These are phyloP conservation scores for Cairina moschata DNA, from an alignment of 2,113 vertebrate species.

Conservation along the genomic window DNA sequence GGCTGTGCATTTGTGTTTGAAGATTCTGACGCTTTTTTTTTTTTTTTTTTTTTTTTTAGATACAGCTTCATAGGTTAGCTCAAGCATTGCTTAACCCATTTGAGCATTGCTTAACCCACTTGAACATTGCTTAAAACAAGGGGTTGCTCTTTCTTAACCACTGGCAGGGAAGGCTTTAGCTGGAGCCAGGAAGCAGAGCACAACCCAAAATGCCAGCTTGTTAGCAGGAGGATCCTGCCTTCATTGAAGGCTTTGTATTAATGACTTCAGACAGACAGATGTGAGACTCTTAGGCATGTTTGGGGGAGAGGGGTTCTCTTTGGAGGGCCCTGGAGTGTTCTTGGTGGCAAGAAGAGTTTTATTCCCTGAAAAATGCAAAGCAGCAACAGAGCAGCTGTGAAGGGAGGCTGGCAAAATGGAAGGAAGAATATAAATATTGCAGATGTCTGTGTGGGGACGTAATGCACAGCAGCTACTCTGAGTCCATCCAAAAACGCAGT, in stretches of 20 bases:
- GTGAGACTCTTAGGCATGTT: constrained; percentile 19
- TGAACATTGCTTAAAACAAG: neutral
- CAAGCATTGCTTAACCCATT: neutral
- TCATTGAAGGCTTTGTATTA: constrained; percentile 38
- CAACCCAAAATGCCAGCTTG: constrained; percentile 32
- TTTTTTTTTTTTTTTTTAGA: neutral
- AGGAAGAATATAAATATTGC: neutral
- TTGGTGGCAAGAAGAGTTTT: neutral
- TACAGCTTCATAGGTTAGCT: neutral
- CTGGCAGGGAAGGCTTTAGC: neutral
- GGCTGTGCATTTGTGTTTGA: neutral
- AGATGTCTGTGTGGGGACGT: neutral
- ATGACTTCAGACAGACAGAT: constrained; percentile 64
- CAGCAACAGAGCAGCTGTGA: neutral
- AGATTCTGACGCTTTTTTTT: neutral
- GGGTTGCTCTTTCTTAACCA: neutral
- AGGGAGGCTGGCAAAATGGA: neutral
- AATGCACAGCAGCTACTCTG: neutral
- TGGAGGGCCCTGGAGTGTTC: neutral
- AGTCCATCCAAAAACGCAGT: neutral
- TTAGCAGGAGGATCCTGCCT: constrained; percentile 26
- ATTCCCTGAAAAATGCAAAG: constrained; percentile 7
- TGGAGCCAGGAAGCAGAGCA: neutral
- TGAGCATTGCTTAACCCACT: neutral
- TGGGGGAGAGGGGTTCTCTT: constrained; percentile 1